Evolutionary conservation across 2,797 vertebrate genomes (phyloP), one percentile per base, ranked within the genome.

Genomic region (Crypturellus tataupa): DNA sequence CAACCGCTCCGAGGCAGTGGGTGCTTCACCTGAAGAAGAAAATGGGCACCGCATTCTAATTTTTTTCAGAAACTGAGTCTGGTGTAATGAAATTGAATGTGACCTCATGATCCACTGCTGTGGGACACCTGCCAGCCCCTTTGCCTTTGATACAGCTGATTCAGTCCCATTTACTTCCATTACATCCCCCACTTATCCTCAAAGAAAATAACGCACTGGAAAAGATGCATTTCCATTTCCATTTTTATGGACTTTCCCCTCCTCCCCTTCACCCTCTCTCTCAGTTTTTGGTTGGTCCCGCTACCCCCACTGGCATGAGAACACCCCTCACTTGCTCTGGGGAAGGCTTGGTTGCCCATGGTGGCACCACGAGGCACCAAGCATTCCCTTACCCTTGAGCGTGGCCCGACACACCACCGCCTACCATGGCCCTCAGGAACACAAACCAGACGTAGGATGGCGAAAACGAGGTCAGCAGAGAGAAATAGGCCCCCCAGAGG

Each of bases 371-470:
- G 0, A 16, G n/a, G 10, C 35, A 3, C 0, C 1, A 37, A 46
- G 47, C 29, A 7, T 4, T 6, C 33, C 10, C 97, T 98, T 97
- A 99, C 99, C 99, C 99, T 97, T 99, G 99, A 0, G 99, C 98
- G 0, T 99, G 99, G 23, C 98, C 99, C 0, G 99, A 98, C 7
- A 99, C 98, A 0, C 99, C 99, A 5, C 99, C 99, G 94, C 99
- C 99, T 29, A 99, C 99, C 98, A 99, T 98, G 93, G 98, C 98
- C 85, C 99, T 96, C 91, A 99, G 98, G 95, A 99, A 99, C 94
- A 99, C 98, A 51, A 99, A 99, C 99, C 99, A 99, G 87, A 97
- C 42, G 16, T 99, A 99, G 0, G 99, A 98, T 0, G 99, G 99
- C 2, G 99, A 98, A 33, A 99, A 99, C 0, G 99, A 99, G 9